Percentiles rank a stretch among this genome's conserved stretches.
These are phyloP conservation scores for Eristalinus aeneus DNA, from an alignment of 2,888 invertebrate species.

Conservation along the genomic window DNA sequence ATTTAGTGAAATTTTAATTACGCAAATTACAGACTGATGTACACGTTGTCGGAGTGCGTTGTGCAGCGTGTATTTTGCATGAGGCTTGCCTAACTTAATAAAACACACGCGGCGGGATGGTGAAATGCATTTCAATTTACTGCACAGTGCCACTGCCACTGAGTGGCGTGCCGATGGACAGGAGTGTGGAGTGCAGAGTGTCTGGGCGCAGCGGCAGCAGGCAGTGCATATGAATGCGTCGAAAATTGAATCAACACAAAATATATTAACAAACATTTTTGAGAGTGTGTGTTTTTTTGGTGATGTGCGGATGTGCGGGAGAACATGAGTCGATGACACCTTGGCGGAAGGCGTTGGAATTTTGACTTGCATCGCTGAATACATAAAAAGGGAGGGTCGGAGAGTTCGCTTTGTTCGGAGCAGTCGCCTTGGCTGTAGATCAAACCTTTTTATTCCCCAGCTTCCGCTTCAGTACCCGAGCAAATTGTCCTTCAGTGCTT, in stretches of 20 bases:
- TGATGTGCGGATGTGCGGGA: neutral
- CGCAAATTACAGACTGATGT: constrained; percentile 62
- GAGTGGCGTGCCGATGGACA: neutral
- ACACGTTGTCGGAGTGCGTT: constrained; percentile 45
- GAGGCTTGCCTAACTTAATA: constrained; percentile 62
- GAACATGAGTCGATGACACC: constrained; percentile 48
- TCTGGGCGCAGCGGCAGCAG: neutral
- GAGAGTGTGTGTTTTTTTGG: neutral
- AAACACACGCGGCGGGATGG: constrained; percentile 13
- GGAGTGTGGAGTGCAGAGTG: neutral
- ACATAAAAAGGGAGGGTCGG: neutral
- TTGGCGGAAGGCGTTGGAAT: neutral
- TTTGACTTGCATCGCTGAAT: neutral
- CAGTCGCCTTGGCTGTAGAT: no score
- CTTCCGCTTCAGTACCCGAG: neutral
- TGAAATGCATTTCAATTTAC: constrained; percentile 51
- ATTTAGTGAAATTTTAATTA: constrained; percentile 70
- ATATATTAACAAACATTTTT: constrained; percentile 10
- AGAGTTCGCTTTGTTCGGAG: no score
- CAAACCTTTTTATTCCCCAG: neutral
- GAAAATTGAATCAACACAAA: constrained; percentile 55
- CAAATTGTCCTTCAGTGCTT: neutral
- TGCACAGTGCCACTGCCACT: neutral
- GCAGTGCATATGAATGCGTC: constrained; percentile 42
- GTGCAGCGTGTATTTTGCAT: constrained; percentile 59